Evolutionary conservation across 2,888 invertebrate genomes (phyloP).

Genomic region (Brachyopa scutellaris): DNA sequence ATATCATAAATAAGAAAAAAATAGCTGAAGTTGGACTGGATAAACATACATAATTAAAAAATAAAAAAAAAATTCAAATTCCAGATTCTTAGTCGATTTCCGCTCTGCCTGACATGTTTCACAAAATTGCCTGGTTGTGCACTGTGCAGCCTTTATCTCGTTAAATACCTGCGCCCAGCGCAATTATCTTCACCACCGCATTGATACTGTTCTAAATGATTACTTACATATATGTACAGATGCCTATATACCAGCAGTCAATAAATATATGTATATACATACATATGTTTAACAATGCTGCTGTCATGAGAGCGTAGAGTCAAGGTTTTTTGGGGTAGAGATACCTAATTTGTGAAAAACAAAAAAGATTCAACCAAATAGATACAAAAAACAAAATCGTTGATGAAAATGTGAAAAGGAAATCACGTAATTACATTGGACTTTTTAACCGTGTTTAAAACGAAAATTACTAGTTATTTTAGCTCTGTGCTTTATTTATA

Average conservation of each 20-base stretch:
- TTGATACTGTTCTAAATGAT: constrained; percentile 59
- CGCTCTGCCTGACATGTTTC: constrained; percentile 11
- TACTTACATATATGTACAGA: not conserved
- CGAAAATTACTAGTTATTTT: not conserved
- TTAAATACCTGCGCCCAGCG: constrained; percentile 26
- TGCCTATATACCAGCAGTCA: constrained; percentile 7
- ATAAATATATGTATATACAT: constrained; percentile 17
- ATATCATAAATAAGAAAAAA: constrained; percentile 18
- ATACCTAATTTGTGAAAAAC: constrained; percentile 19
- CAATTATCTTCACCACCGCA: constrained; percentile 41
- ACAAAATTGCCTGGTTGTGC: constrained; percentile 3
- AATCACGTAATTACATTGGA: constrained; percentile 35
- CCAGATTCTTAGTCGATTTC: constrained; percentile 17
- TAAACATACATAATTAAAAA: constrained; percentile 6
- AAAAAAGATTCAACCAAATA: constrained; percentile 10
- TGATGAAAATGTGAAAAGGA: not conserved
- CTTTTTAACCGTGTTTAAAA: constrained; percentile 12
- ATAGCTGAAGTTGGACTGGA: constrained; percentile 49
- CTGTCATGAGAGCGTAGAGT: constrained; percentile 36
- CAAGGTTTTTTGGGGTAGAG: constrained; percentile 53
- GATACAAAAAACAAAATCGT: not conserved
- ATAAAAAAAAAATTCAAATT: constrained; percentile 1
- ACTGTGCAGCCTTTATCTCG: constrained; percentile 36
- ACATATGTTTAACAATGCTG: constrained; percentile 4
- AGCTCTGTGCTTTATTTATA: not conserved